Percentiles rank a stretch among this genome's conserved stretches.
Evolutionary conservation across 1,140 invertebrate species (phyloP).

Genomic region (Manduca sexta): DNA sequence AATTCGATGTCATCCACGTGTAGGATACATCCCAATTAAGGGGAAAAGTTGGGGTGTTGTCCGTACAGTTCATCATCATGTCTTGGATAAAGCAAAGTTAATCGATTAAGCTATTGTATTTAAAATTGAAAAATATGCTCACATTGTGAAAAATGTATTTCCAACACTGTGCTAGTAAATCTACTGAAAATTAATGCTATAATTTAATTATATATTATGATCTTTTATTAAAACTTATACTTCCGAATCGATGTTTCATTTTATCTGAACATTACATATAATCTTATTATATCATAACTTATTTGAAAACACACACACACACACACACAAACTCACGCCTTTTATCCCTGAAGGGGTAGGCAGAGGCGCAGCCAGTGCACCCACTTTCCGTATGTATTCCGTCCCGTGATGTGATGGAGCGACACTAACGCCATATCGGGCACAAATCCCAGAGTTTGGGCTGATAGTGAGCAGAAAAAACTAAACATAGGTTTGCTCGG

Average conservation of each 20-base stretch:
- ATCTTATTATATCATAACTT: too few species aligned
- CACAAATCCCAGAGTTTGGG: too few species aligned
- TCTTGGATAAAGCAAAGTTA: conserved; percentile 40
- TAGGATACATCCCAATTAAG: conserved; percentile 51
- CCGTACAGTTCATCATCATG: conserved; percentile 29
- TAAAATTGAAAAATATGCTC: conserved; percentile 53
- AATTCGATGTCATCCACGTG: background rate
- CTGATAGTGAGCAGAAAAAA: too few species aligned
- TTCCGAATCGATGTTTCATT: conserved; percentile 52
- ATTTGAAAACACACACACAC: too few species aligned
- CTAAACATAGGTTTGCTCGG: too few species aligned
- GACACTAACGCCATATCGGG: too few species aligned
- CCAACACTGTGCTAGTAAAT: conserved; percentile 66
- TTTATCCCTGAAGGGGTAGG: too few species aligned
- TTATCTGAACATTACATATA: background rate
- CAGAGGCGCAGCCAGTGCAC: too few species aligned
- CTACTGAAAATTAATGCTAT: conserved; percentile 58
- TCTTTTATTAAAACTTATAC: conserved; percentile 71
- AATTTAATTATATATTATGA: conserved; percentile 60
- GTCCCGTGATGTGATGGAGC: too few species aligned
- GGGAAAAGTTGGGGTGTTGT: conserved; percentile 60
- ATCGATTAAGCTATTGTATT: conserved; percentile 48
- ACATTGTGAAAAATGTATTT: conserved; percentile 61
- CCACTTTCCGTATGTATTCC: too few species aligned
- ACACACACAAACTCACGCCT: too few species aligned